Base-by-base conservation (phyloP, 2,797 vertebrate species). In the Thalassophryne amazonica region DNA sequence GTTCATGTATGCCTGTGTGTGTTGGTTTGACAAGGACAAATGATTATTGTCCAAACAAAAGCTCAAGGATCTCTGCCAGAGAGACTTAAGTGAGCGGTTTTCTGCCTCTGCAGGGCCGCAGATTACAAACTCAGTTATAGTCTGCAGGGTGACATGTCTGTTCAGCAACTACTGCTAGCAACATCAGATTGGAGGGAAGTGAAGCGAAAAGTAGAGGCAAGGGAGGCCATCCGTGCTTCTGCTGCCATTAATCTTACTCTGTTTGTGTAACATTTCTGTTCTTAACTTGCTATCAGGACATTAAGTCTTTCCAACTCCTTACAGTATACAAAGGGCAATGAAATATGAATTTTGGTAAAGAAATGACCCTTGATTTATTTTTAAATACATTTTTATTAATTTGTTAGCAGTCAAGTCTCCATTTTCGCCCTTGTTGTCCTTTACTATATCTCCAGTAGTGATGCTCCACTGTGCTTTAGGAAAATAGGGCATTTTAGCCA, bases 51-150 rank as follows among this genome's bases (percentile, higher is more conserved):
- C 59, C 59, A 39, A 58, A 54, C 71, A 33, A 61, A 57, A 77
- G 70, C 52, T 33, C 61, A 73, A 73, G 61, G 66, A 84, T 86
- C 72, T 65, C 55, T 78, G 63, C 27, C 39, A 12, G 56, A 61
- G 47, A 70, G 41, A 51, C 57, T 30, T 70, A 58, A 64, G 43
- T 6, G 2, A 51, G 64, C 76, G 60, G 57, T 46, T 64, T 69
- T 75, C 73, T 76, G 73, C 70, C 53, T 72, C 59, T 65, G 61
- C 76, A 51, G 73, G 76, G 76, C 83, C 81, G 86, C 63, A 81
- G 83, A 83, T 84, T 88, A 85, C 78, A 82, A 83, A 84, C 80
- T 84, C 74, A 70, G 54, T 85, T 78, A 71, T 83, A 53, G 67
- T 85, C 61, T 61, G 69, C 60, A 55, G 62, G 71, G 60, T 79